Evolutionary conservation across 53 echinoderm and acorn worm species (phyloP).

Genomic region (Temnopleurus reevesii): DNA sequence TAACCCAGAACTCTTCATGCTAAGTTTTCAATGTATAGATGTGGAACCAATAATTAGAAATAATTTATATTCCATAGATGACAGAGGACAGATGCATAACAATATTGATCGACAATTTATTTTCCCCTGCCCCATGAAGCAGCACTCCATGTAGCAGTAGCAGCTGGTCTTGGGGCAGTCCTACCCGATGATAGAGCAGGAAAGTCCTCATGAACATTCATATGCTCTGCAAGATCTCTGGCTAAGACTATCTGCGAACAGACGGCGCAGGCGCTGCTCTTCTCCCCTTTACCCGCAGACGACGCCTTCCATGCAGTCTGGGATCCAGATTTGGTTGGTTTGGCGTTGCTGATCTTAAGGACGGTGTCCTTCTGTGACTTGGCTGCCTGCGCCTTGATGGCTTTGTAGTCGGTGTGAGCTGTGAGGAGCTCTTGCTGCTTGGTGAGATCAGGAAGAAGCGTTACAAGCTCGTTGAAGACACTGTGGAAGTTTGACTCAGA

Average conservation of each 20-base stretch:
- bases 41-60: neutral
- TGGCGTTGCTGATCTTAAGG: conserved; percentile 64
- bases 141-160: conserved; percentile 22
- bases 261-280: conserved; percentile 64
- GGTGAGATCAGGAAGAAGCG: conserved; percentile 78
- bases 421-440: conserved; percentile 86
- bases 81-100: neutral
- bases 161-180: conserved; percentile 36
- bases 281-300: conserved; percentile 25
- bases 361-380: conserved; percentile 47
- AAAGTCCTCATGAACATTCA: conserved; percentile 78
- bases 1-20: no score
- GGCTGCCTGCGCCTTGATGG: neutral
- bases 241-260: conserved; percentile 69
- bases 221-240: conserved; percentile 69
- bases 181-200: conserved; percentile 66
- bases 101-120: neutral
- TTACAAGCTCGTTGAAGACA: conserved; percentile 87
- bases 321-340: conserved; percentile 42
- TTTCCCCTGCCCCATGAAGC: conserved; percentile 53
- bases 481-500: conserved; percentile 76
- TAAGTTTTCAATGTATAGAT: no score
- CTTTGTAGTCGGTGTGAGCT: conserved; percentile 67
- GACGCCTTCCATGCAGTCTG: conserved; percentile 58
- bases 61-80: neutral